A percentile compares a stretch with the other conserved stretches of the same genome.
Conservation (phyloP, 2,113 vertebrate species). For the Turdus rufiventris region DNA sequence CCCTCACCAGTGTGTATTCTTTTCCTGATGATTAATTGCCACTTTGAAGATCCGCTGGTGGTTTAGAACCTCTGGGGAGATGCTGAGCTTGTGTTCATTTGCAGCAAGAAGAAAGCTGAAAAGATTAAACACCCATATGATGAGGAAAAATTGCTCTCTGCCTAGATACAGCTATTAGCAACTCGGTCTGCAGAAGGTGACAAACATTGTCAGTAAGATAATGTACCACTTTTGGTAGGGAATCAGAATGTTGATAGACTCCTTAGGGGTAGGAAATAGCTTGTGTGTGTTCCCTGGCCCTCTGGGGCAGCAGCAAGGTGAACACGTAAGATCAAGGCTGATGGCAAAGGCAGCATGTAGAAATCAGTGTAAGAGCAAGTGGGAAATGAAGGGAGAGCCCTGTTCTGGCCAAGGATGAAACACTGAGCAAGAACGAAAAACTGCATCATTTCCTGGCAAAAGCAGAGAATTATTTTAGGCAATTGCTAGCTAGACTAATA, state of each 20-base stretch:
- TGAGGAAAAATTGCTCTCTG: not conserved
- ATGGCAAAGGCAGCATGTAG: accelerated
- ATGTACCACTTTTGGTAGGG: not conserved
- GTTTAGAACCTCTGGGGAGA: not conserved
- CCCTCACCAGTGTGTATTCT: accelerated
- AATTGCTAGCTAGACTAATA: not conserved
- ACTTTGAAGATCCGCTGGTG: not conserved
- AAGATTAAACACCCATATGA: not conserved
- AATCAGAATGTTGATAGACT: not conserved
- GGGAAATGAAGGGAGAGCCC: not conserved
- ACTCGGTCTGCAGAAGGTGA: not conserved
- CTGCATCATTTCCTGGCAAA: not conserved
- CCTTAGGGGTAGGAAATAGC: not conserved
- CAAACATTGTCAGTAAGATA: not conserved
- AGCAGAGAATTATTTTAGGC: not conserved
- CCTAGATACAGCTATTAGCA: not conserved
- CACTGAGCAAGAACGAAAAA: not conserved
- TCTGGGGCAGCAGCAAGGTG: not conserved
- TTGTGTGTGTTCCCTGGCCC: not conserved
- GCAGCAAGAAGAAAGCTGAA: not conserved
- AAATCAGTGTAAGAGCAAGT: accelerated
- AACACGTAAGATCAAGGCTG: too few species aligned
- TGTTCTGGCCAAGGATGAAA: not conserved
- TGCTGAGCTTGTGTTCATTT: not conserved
- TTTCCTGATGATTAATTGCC: not conserved